Percentiles rank a stretch among this genome's conserved stretches.
Conservation (phyloP, 1,140 invertebrate species). For the Varroa destructor region DNA sequence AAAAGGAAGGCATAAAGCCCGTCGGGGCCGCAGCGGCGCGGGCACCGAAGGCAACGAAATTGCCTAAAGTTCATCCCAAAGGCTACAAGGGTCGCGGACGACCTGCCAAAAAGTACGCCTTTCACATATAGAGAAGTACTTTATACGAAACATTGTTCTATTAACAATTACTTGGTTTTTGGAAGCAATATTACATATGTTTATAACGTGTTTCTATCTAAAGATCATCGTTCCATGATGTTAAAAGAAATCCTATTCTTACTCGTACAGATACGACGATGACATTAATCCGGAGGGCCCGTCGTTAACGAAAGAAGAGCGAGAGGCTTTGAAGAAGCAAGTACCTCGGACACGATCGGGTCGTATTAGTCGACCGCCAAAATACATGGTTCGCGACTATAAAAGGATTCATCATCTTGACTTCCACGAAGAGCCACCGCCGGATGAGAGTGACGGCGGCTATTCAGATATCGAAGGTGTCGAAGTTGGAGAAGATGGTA, state of each 20-base stretch:
- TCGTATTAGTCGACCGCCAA: slow-evolving; percentile 51
- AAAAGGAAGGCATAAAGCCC: neutral
- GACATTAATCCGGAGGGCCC: slow-evolving; percentile 32
- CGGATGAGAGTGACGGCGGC: slow-evolving; percentile 53
- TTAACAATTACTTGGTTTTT: no score
- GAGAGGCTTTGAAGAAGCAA: slow-evolving; percentile 48
- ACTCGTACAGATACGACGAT: slow-evolving; percentile 5
- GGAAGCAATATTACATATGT: no score
- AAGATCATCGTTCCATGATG: no score
- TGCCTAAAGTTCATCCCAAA: slow-evolving; percentile 10
- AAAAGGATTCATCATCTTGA: slow-evolving; percentile 52
- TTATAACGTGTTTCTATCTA: no score
- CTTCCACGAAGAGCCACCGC: slow-evolving; percentile 46
- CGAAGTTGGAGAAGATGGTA: slow-evolving; percentile 44
- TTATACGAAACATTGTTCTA: neutral
- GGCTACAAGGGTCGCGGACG: slow-evolving; percentile 20
- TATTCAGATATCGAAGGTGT: slow-evolving; percentile 49
- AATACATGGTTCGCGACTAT: slow-evolving; percentile 54
- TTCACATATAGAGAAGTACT: neutral
- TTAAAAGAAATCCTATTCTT: no score
- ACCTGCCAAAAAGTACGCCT: slow-evolving; percentile 5
- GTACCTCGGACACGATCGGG: slow-evolving; percentile 50
- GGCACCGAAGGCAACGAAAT: slow-evolving; percentile 23
- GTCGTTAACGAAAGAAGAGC: slow-evolving; percentile 44
- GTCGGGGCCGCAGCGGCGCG: neutral